These are phyloP conservation scores for Varanus salvator DNA, from an alignment of 2,113 vertebrate species.

Conservation along the genomic window DNA sequence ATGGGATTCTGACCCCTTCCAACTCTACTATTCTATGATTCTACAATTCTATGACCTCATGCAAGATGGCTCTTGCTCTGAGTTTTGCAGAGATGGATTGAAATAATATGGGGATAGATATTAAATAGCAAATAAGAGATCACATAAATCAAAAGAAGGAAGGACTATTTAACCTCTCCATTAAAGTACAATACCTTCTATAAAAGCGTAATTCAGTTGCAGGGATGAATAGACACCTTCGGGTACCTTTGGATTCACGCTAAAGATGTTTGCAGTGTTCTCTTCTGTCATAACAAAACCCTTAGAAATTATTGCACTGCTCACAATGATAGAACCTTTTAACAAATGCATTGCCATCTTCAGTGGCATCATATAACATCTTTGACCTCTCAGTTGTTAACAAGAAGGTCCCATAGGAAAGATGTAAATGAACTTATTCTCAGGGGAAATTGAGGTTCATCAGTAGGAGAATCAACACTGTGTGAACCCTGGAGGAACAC, in stretches of 20 bases:
- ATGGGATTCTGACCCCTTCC: no score
- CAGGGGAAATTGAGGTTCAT: not conserved
- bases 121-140: no score
- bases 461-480: not conserved
- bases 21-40: no score
- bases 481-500: no score
- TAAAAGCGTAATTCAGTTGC: not conserved
- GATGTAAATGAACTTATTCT: not conserved
- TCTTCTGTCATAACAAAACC: not conserved
- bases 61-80: no score
- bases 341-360: not conserved
- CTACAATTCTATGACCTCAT: no score
- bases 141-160: not conserved
- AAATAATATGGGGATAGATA: not conserved
- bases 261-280: not conserved
- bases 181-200: not conserved
- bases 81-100: not conserved
- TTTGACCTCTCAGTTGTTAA: not conserved
- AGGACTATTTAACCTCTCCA: not conserved
- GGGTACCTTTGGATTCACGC: not conserved
- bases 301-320: not conserved
- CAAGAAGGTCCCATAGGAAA: not conserved
- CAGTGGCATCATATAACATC: not conserved
- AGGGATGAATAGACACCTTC: not conserved
- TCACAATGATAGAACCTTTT: not conserved